Evolutionary conservation across 1,140 invertebrate species (phyloP).

Genomic region (Drosophila fuyamai): DNA sequence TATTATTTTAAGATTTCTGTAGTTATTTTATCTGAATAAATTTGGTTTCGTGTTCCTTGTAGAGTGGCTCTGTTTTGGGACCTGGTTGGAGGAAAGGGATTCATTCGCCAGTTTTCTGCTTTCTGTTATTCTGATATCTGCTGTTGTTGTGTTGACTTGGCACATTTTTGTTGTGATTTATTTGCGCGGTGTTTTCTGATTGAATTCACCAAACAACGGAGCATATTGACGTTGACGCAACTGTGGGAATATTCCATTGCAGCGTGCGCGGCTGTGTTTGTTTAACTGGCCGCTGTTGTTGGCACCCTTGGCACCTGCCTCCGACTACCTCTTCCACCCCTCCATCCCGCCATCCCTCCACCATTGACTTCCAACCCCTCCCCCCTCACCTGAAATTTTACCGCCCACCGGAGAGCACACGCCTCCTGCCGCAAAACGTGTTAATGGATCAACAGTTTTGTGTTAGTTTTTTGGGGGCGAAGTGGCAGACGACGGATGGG

Average conservation of each 20-base stretch:
- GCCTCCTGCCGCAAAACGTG: slow-evolving; percentile 58
- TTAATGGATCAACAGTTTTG: slow-evolving; percentile 77
- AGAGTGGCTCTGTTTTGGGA: slow-evolving; percentile 2
- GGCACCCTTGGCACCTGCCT: slow-evolving; percentile 1
- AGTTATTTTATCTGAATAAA: neutral
- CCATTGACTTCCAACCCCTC: neutral
- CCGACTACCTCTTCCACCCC: neutral
- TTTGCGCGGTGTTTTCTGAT: slow-evolving; percentile 70
- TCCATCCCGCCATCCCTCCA: neutral
- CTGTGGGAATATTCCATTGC: slow-evolving; percentile 81
- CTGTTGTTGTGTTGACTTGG: slow-evolving; percentile 68
- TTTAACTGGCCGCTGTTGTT: slow-evolving; percentile 34
- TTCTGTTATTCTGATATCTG: slow-evolving; percentile 33
- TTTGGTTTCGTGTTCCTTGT: slow-evolving; percentile 7
- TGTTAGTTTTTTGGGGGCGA: slow-evolving; percentile 47
- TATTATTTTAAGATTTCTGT: neutral
- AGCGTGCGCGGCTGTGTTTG: slow-evolving; percentile 59
- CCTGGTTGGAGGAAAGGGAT: neutral
- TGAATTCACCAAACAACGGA: slow-evolving; percentile 51
- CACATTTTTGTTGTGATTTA: slow-evolving; percentile 75
- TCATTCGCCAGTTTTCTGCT: slow-evolving; percentile 44
- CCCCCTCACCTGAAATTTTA: no score
- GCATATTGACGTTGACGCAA: slow-evolving; percentile 60
- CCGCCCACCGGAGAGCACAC: slow-evolving; percentile 28
- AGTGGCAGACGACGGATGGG: slow-evolving; percentile 33